Evolutionary conservation across 1,140 invertebrate genomes (phyloP).

Genomic region (Philaenus spumarius): DNA sequence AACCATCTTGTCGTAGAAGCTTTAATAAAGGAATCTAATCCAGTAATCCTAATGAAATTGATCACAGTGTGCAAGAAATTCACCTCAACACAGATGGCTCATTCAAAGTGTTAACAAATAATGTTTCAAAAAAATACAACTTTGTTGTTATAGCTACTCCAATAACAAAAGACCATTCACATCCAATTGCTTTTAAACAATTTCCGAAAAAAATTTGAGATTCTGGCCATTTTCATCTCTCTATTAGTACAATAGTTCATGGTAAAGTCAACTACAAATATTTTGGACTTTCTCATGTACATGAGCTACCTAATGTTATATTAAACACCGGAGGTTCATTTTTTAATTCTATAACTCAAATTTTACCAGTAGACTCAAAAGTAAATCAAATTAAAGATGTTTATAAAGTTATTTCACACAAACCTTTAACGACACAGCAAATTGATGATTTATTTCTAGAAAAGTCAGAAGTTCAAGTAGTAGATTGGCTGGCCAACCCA

Average conservation of each 20-base stretch:
- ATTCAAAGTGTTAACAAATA: background rate
- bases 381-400: slow-evolving; percentile 31
- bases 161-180: slow-evolving; percentile 40
- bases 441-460: slow-evolving; percentile 46
- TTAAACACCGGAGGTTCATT: slow-evolving; percentile 42
- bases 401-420: slow-evolving; percentile 54
- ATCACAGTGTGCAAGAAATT: slow-evolving; percentile 27
- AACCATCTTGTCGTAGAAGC: slow-evolving; percentile 48
- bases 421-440: slow-evolving; percentile 39
- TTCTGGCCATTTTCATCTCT: slow-evolving; percentile 45
- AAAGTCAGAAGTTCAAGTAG: slow-evolving; percentile 37
- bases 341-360: slow-evolving; percentile 38
- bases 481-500: slow-evolving; percentile 58
- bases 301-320: slow-evolving; percentile 39
- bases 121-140: slow-evolving; percentile 41
- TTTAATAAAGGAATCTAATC: slow-evolving; percentile 40
- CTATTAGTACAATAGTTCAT: slow-evolving; percentile 50
- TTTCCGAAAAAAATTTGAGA: slow-evolving; percentile 27
- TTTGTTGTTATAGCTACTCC: slow-evolving; percentile 55
- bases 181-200: slow-evolving; percentile 35
- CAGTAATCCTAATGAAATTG: slow-evolving; percentile 41
- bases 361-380: slow-evolving; percentile 38
- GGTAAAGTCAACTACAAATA: slow-evolving; percentile 43
- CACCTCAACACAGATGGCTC: background rate
- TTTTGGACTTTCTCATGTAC: slow-evolving; percentile 38